Base-by-base conservation (phyloP, 2,888 invertebrate species). In the Pasiphila rectangulata region DNA sequence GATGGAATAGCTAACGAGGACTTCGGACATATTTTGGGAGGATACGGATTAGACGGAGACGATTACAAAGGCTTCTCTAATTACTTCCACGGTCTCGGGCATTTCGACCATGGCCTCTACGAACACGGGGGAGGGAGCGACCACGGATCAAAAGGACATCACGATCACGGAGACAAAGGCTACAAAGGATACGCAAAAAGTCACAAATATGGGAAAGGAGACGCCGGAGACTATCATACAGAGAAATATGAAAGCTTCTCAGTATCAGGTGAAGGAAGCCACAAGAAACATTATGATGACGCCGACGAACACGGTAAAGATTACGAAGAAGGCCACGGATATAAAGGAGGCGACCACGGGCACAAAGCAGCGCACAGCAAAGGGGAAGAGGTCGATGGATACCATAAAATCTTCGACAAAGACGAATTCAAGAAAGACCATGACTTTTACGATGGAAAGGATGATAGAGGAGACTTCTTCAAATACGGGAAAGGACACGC, bases 401-500 rank as follows among this genome's bases (percentile, higher is more conserved):
- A 89, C 82, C 92, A 92, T 75, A 92, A 92, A 63, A 89, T 92
- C 51, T 92, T 91, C 71, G 90, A 91, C 72, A 93, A 93, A 72
- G 91, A 94, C 68, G 93, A 93, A 76, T 92, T 90, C 84, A 92
- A 93, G 70, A 93, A 94, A 77, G 91, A 93, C 67, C 91, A 93
- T 61, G 91, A 91, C 67, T 93, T 93, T 87, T 92, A 92, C 73
- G 93, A 93, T 74, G 91, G 91, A 61, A 88, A 90, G 45, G 90
- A 92, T 70, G 79, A 90, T 59, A 87, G 89, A 56, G 92, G 91
- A 47, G 85, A 90, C 67, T 90, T 90, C 72, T 81, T 90, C 59
- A 92, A 92, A 68, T 88, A 91, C 69, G 90, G 85, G 23, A 79
- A 85, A 51, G 85, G 81, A 61, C 79, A 91, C 54, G 76, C 84